Evolutionary conservation across 2,797 vertebrate species (phyloP).

Genomic region (Paramormyrops hopkinsi): DNA sequence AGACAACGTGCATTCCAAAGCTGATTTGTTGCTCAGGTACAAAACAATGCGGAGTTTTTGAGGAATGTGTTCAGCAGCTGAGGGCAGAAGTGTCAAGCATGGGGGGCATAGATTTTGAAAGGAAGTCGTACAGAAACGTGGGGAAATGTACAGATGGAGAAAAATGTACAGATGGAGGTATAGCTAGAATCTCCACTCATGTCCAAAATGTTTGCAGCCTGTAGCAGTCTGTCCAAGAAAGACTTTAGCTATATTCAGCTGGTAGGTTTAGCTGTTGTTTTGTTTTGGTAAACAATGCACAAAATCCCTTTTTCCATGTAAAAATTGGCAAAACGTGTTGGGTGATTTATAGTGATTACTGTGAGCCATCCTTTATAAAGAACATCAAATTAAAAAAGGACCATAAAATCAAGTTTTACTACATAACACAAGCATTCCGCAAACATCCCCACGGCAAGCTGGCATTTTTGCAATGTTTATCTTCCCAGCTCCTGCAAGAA

Average conservation of each 20-base stretch:
- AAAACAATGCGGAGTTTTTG: slow-evolving; percentile 52
- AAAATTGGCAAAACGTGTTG: neutral
- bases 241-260: neutral
- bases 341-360: neutral
- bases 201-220: neutral
- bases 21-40: slow-evolving; percentile 70
- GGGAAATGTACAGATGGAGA: neutral
- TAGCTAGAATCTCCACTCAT: neutral
- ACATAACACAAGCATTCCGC: slow-evolving; percentile 15
- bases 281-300: neutral
- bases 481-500: slow-evolving; percentile 58
- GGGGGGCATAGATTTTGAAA: neutral
- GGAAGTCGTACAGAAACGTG: neutral
- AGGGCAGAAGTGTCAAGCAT: slow-evolving; percentile 34
- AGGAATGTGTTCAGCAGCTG: slow-evolving; percentile 48
- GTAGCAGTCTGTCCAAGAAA: neutral
- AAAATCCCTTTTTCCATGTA: neutral
- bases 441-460: slow-evolving; percentile 12
- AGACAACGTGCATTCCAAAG: slow-evolving; percentile 75
- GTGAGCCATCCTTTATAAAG: neutral
- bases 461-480: slow-evolving; percentile 25
- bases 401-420: neutral
- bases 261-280: neutral
- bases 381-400: neutral
- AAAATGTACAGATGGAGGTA: neutral